A percentile compares a stretch with the other conserved stretches of the same genome.
These are phyloP conservation scores for Troides helena DNA, from an alignment of 2,888 invertebrate genomes.

Conservation along the genomic window DNA sequence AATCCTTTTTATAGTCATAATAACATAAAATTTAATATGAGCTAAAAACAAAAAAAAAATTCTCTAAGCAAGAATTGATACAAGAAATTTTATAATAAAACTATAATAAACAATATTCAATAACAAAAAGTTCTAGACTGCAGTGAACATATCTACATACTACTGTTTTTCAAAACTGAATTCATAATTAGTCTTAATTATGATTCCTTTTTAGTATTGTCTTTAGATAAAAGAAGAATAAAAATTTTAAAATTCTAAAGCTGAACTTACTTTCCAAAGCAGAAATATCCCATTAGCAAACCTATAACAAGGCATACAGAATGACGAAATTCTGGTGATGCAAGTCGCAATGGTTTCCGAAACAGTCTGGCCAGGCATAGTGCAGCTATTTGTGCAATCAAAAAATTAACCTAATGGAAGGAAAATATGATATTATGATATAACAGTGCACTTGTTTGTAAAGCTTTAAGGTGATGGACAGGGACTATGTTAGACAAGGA, in stretches of 20 bases:
- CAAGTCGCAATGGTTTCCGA: constrained; percentile 87
- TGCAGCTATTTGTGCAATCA: constrained; percentile 90
- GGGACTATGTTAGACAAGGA: not conserved
- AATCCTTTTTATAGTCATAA: not conserved
- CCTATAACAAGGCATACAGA: constrained; percentile 89
- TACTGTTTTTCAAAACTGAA: not conserved
- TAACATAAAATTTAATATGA: not conserved
- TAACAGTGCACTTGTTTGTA: constrained; percentile 41
- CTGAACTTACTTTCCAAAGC: constrained; percentile 89
- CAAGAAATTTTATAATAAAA: not conserved
- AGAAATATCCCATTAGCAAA: constrained; percentile 91
- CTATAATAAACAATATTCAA: not conserved
- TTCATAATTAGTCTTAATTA: not conserved
- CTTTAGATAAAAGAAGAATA: not conserved
- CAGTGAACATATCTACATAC: not conserved
- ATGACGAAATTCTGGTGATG: constrained; percentile 86
- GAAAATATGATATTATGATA: constrained; percentile 48
- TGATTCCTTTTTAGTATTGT: not conserved
- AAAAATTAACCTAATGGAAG: constrained; percentile 89
- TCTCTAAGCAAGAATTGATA: not conserved
- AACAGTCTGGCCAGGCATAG: constrained; percentile 89
- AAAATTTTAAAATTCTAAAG: constrained; percentile 30
- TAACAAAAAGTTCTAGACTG: not conserved
- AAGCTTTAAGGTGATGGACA: constrained; percentile 11
- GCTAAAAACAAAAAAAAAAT: not conserved